These are phyloP conservation scores for Kryptopterus vitreolus DNA, from an alignment of 2,797 vertebrate species.

Conservation along the genomic window DNA sequence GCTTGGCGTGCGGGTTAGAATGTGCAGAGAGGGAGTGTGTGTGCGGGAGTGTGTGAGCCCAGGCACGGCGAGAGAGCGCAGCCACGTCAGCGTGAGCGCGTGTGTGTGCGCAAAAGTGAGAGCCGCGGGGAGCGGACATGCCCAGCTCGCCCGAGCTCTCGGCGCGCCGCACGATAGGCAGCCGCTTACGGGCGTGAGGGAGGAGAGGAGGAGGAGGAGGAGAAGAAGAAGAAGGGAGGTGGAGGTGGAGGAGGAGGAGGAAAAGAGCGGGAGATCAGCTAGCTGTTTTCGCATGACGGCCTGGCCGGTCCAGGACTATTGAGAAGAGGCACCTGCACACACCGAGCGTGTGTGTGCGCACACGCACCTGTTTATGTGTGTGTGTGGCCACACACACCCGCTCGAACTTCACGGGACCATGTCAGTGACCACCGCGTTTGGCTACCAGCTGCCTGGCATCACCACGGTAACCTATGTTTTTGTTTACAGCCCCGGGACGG, in stretches of 20 bases:
- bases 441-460: constrained; percentile 86
- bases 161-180: constrained; percentile 56
- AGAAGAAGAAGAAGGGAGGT: constrained; percentile 54
- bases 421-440: constrained; percentile 80
- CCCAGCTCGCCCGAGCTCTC: constrained; percentile 57
- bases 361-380: constrained; percentile 64
- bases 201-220: constrained; percentile 53
- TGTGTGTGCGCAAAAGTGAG: constrained; percentile 37
- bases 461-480: constrained; percentile 97
- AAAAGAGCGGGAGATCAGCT: constrained; percentile 53
- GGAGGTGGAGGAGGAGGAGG: constrained; percentile 44
- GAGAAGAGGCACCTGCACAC: constrained; percentile 48
- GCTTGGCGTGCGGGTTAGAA: constrained; percentile 51
- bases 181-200: constrained; percentile 53
- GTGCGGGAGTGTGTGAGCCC: constrained; percentile 54
- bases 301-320: constrained; percentile 62
- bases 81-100: constrained; percentile 41
- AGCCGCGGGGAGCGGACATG: constrained; percentile 59
- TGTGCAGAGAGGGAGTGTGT: constrained; percentile 55
- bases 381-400: constrained; percentile 47
- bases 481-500: constrained; percentile 93
- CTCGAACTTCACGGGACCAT: constrained; percentile 67
- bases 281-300: constrained; percentile 59
- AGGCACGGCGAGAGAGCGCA: constrained; percentile 61
- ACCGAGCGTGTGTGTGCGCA: constrained; percentile 56